Evolutionary conservation across 2,888 invertebrate species (phyloP).

Genomic region (Drosophila pullipes): DNA sequence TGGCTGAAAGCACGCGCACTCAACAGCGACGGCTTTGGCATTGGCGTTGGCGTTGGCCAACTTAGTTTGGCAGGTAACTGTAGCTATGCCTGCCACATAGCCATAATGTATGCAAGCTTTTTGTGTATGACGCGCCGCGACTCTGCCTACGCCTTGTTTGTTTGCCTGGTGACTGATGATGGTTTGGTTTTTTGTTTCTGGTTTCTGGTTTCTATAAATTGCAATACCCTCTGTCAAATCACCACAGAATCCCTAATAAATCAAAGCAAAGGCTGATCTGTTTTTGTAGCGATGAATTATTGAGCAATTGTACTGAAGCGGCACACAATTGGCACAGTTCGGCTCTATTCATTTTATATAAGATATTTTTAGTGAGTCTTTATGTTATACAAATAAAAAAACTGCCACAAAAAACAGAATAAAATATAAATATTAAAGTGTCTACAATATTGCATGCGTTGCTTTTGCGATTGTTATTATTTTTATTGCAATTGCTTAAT

Average conservation of each 20-base stretch:
- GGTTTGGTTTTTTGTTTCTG: slow-evolving; percentile 57
- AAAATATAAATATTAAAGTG: neutral
- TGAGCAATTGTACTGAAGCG: slow-evolving; percentile 1
- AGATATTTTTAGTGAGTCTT: neutral
- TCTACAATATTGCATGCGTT: neutral
- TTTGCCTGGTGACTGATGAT: slow-evolving; percentile 73
- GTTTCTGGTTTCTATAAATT: slow-evolving; percentile 3
- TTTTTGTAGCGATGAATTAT: neutral
- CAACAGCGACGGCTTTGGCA: slow-evolving; percentile 6
- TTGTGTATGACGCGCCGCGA: slow-evolving; percentile 31
- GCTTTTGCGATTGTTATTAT: neutral
- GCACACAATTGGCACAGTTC: neutral
- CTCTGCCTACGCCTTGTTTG: slow-evolving; percentile 40
- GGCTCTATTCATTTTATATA: neutral
- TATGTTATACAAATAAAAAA: neutral
- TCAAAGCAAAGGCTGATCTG: slow-evolving; percentile 38
- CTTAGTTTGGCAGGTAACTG: slow-evolving; percentile 24
- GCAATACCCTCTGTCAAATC: neutral
- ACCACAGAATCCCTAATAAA: slow-evolving; percentile 47
- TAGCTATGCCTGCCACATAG: slow-evolving; percentile 17
- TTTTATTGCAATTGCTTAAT: neutral
- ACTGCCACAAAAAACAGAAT: neutral
- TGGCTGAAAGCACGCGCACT: slow-evolving; percentile 64
- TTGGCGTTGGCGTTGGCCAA: neutral
- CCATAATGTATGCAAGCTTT: slow-evolving; percentile 61